Base-by-base conservation (phyloP, 2,797 vertebrate species). In the Oryzias dopingdopingensis region DNA sequence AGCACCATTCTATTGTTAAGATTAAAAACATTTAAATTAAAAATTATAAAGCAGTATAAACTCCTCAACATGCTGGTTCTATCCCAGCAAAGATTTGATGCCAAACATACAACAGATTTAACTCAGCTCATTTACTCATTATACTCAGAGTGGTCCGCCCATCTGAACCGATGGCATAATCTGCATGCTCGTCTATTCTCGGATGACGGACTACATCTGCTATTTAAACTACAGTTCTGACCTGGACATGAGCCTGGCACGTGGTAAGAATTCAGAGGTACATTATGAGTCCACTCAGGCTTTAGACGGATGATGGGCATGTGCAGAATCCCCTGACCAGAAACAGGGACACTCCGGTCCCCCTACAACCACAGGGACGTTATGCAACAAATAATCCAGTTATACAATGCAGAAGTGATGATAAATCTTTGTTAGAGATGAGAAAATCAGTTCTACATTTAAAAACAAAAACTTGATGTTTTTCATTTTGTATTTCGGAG, bases 111-210 rank as follows among this genome's bases (percentile, higher is more conserved):
- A 18, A 42, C 50, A 66, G 62, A 73, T 20, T 73, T 32, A 52
- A 57, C 49, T 59, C 56, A 52, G 29, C 42, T 56, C 56, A 65
- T 22, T 56, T 70, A 77, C 59, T 76, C 50, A 65, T 49, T 62
- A 56, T 47, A 63, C 49, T 78, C 50, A 61, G 76, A 71, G 70
- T 52, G 61, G 60, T 74, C 60, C 54, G 67, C 62, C 72, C 74
- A 83, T 89, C 78, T 87, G 81, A 76, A 74, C 29, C 53, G 72
- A 83, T 69, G 63, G 51, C 46, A 78, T 85, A 76, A 89, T 88
- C 80, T 78, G 68, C 55, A 54, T 37, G 74, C 61, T 62, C 48
- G 64, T 74, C 62, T 73, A 62, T 58, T 71, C 58, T 65, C 48
- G 46, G 58, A 74, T 54, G 60, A 42, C 52, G 65, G 64, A n/a